phyloP scores from a whole-genome alignment of 2,113 vertebrate species.

The Mus pahari region DNA sequence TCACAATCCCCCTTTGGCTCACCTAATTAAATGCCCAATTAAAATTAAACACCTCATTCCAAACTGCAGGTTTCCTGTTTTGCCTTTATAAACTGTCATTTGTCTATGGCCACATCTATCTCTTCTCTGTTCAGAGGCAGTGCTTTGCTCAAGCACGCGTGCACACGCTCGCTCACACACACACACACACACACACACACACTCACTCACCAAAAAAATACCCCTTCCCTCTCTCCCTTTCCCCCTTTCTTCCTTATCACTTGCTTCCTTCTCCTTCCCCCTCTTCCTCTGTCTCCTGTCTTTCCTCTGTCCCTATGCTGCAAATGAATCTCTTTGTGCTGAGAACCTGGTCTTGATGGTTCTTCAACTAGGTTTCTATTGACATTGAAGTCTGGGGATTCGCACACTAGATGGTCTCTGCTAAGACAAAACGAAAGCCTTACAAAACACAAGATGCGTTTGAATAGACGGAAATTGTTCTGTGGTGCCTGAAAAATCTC shows the following conservation, averaged over 20 bases:
- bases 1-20: neutral
- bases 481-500: neutral
- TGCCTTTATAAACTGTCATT: neutral
- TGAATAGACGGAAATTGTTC: neutral
- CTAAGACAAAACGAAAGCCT: constrained; percentile 5
- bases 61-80: neutral
- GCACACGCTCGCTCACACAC: too few relatives aligned
- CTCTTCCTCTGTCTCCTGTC: neutral
- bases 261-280: neutral
- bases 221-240: neutral
- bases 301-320: neutral
- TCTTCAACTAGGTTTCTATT: constrained; percentile 39
- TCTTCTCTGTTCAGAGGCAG: neutral
- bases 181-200: too few relatives aligned
- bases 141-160: neutral
- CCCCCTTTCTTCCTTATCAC: neutral
- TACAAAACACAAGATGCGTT: constrained; percentile 6
- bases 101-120: neutral
- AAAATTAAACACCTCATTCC: neutral
- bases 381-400: neutral
- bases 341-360: neutral
- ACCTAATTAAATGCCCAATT: neutral
- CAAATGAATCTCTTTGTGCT: neutral
- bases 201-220: neutral
- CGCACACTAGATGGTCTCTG: neutral